Evolutionary conservation across 2,888 invertebrate species (phyloP).

Genomic region (Toxonevra muliebris): DNA sequence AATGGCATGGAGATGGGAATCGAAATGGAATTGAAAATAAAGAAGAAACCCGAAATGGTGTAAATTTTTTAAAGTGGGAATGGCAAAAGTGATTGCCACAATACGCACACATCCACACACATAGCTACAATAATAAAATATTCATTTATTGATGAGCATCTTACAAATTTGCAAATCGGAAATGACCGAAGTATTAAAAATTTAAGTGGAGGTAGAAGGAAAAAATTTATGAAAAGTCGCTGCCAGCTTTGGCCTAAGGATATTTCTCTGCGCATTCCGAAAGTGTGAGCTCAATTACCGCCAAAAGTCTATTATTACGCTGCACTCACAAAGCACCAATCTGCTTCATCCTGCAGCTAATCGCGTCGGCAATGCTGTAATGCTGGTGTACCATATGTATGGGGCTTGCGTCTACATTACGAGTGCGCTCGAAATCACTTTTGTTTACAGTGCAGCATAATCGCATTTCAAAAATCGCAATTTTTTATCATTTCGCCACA

Average conservation of each 20-base stretch:
- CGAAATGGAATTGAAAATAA: constrained; percentile 6
- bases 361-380: constrained; percentile 37
- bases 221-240: background rate
- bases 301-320: too few relatives aligned
- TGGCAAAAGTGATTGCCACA: too few relatives aligned
- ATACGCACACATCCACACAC: too few relatives aligned
- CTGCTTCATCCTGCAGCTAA: constrained; percentile 39
- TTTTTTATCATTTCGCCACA: too few relatives aligned
- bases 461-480: too few relatives aligned
- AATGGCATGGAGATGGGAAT: constrained; percentile 10
- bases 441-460: too few relatives aligned
- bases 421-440: background rate
- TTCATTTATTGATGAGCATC: too few relatives aligned
- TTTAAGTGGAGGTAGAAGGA: background rate
- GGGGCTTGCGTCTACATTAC: constrained; percentile 10
- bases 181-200: background rate
- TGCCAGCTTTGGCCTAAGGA: background rate
- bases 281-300: constrained; percentile 31
- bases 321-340: constrained; percentile 17
- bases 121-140: too few relatives aligned
- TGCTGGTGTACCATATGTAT: constrained; percentile 34
- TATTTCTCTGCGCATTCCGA: constrained; percentile 16
- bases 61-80: background rate
- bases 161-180: background rate
- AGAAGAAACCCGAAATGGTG: background rate